Conservation (phyloP, 2,888 invertebrate genomes). For the Ichneumoninae sp. region DNA sequence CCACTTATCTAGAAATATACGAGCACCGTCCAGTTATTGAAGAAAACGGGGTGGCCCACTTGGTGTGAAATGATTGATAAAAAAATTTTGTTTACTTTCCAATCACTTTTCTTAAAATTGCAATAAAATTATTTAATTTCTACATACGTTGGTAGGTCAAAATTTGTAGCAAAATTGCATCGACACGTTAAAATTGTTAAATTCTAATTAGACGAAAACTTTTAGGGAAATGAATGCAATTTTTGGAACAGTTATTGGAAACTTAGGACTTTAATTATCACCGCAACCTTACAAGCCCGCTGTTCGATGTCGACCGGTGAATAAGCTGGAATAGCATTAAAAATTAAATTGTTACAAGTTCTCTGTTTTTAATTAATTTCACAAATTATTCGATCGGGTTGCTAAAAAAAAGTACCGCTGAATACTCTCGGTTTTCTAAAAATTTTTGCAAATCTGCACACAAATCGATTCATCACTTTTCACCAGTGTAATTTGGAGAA, state of each 20-base stretch:
- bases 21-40: too few relatives aligned
- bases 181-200: conserved; percentile 12
- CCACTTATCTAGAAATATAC: too few relatives aligned
- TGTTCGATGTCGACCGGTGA: conserved; percentile 38
- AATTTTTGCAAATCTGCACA: conserved; percentile 2
- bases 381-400: conserved; percentile 1
- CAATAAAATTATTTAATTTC: conserved; percentile 7
- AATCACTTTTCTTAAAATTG: conserved; percentile 3
- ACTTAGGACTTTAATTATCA: conserved; percentile 9
- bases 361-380: background rate
- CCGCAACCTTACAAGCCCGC: background rate
- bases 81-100: background rate
- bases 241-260: conserved; percentile 26
- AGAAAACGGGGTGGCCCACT: background rate
- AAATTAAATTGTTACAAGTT: conserved; percentile 26
- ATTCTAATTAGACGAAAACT: conserved; percentile 20
- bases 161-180: conserved; percentile 34
- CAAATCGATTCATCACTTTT: conserved; percentile 10
- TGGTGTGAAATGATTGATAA: background rate
- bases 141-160: conserved; percentile 30
- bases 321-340: conserved; percentile 25
- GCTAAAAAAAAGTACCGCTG: conserved; percentile 16
- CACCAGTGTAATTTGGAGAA: conserved; percentile 7
- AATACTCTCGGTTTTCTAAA: conserved; percentile 29
- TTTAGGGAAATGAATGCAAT: conserved; percentile 12